A percentile compares a stretch with the other conserved stretches of the same genome.
Evolutionary conservation across 2,113 vertebrate species (phyloP).

Genomic region (Sinocyclocheilus maitianheensis): DNA sequence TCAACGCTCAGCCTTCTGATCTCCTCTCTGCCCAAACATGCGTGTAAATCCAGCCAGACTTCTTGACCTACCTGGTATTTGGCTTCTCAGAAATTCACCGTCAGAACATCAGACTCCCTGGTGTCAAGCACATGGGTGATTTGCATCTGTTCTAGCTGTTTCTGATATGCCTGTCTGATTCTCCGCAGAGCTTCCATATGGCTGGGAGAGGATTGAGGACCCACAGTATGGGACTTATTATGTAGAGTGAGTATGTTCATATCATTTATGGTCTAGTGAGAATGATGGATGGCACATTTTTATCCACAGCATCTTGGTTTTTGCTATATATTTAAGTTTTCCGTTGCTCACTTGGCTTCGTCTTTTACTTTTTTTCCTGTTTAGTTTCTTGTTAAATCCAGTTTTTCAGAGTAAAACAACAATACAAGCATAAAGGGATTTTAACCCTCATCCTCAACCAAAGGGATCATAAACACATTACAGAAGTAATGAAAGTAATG

Average conservation of each 20-base stretch:
- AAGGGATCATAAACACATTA: not conserved
- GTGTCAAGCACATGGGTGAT: not conserved
- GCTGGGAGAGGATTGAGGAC: conserved; percentile 98
- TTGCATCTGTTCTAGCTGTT: conserved; percentile 11
- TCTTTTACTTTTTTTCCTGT: not conserved
- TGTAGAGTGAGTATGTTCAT: conserved; percentile 87
- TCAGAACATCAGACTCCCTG: conserved; percentile 3
- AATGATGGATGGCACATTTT: conserved; percentile 21
- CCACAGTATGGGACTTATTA: conserved; percentile 96
- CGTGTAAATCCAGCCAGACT: not conserved
- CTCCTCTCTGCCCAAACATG: not conserved
- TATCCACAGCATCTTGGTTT: conserved; percentile 57
- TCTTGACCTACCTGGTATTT: conserved; percentile 21
- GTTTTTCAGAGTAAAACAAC: not conserved
- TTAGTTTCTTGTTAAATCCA: not conserved
- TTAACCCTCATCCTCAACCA: not conserved
- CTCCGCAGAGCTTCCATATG: conserved; percentile 91
- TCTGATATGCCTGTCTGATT: conserved; percentile 41
- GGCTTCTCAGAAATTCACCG: not conserved
- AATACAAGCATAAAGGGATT: not conserved
- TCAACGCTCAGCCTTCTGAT: not conserved
- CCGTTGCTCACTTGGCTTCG: not conserved
- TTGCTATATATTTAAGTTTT: conserved; percentile 50
- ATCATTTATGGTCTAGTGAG: not conserved
- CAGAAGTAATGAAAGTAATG: not conserved